Evolutionary conservation across 1,140 invertebrate species (phyloP).

Genomic region (Philopotamus ludificatus): DNA sequence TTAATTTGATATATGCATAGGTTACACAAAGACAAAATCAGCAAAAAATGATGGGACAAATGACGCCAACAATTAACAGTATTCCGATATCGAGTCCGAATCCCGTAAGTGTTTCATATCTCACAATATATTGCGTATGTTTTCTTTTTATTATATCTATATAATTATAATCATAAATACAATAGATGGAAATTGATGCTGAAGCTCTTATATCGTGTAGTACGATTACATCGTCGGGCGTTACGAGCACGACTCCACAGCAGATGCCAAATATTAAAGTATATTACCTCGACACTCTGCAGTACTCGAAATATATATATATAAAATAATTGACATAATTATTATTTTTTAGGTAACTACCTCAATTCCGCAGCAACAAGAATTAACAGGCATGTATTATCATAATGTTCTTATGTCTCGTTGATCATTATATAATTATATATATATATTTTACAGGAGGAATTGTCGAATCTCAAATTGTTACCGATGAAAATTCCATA

Average conservation of each 20-base stretch:
- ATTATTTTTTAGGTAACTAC: conserved; percentile 13
- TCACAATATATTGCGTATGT: neutral
- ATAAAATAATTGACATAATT: neutral
- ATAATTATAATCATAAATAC: neutral
- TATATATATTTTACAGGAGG: neutral
- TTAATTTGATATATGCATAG: no score
- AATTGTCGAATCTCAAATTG: neutral
- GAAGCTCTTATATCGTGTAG: conserved; percentile 54
- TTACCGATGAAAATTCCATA: conserved; percentile 12
- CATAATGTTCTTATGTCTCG: neutral
- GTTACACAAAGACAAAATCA: conserved; percentile 55
- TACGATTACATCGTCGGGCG: conserved; percentile 52
- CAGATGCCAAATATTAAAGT: conserved; percentile 22
- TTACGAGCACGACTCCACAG: conserved; percentile 48
- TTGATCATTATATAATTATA: neutral
- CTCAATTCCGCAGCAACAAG: conserved; percentile 16
- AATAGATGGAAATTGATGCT: conserved; percentile 52
- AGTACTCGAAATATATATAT: neutral
- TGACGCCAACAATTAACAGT: neutral
- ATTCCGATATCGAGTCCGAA: conserved; percentile 2
- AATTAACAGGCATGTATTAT: conserved; percentile 17
- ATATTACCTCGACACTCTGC: neutral
- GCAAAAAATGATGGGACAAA: conserved; percentile 45
- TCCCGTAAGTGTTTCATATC: conserved; percentile 11
- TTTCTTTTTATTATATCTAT: neutral